Evolutionary conservation across 2,113 vertebrate species (phyloP).

Genomic region (Pollimyrus isidori): DNA sequence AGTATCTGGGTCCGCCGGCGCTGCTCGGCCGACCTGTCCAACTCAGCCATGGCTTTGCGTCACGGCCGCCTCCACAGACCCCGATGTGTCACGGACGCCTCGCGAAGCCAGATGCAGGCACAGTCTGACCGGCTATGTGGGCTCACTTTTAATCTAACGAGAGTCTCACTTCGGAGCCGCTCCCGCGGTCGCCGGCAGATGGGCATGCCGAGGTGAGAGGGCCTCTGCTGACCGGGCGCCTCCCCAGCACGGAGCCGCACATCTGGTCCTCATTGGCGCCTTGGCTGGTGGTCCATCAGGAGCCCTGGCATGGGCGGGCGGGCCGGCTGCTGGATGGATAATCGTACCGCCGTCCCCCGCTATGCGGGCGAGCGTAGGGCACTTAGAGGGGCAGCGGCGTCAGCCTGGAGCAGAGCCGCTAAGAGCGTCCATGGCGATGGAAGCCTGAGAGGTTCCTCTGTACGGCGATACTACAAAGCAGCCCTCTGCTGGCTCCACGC

Average conservation of each 20-base stretch:
- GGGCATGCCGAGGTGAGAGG: background rate
- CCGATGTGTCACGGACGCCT: background rate
- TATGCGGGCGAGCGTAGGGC: background rate
- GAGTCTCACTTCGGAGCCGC: background rate
- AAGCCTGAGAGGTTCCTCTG: background rate
- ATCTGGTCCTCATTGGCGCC: constrained; percentile 7
- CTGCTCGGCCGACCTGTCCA: background rate
- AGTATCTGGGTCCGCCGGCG: background rate
- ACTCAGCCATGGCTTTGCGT: background rate
- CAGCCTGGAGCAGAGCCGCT: background rate
- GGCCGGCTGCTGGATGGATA: background rate
- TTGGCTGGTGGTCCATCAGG: constrained; percentile 5
- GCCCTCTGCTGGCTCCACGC: background rate
- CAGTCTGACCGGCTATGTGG: background rate
- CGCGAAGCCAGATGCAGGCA: background rate
- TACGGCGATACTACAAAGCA: background rate
- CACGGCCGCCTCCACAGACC: background rate
- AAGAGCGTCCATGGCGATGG: background rate
- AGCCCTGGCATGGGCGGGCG: background rate
- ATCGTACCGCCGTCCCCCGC: background rate
- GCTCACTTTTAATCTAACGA: background rate
- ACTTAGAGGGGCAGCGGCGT: background rate
- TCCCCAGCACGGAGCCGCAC: background rate
- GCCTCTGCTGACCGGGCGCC: background rate
- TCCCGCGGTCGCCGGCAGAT: background rate